Conservation (phyloP, 2,113 vertebrate species). For the Mungos mungo region DNA sequence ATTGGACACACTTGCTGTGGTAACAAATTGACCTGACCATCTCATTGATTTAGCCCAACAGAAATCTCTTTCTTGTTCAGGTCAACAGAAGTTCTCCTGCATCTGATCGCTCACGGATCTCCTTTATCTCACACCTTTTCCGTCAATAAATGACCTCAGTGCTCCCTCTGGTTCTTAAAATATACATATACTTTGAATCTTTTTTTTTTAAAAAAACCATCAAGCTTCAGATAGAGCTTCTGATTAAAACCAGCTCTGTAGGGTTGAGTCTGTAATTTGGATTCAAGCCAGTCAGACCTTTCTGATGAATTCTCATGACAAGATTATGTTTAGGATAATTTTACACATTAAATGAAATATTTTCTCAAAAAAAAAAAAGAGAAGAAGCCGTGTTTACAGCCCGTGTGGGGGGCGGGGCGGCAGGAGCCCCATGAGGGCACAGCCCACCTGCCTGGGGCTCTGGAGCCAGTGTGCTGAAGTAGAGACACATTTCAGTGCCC, state of each 20-base stretch:
- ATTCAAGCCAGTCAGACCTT: not conserved
- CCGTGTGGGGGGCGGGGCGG: not conserved
- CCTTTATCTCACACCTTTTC: not conserved
- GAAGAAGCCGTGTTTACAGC: not conserved
- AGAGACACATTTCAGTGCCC: slow-evolving; percentile 35
- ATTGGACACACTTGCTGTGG: not conserved
- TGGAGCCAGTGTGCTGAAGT: slow-evolving; percentile 67
- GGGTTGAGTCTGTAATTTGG: not conserved
- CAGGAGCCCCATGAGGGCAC: slow-evolving; percentile 51
- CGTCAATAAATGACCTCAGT: not conserved
- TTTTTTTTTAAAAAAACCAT: not conserved
- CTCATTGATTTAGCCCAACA: not conserved
- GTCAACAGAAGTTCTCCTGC: not conserved
- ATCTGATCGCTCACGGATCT: not conserved
- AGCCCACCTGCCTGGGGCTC: slow-evolving; percentile 39
- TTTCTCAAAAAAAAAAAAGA: no score
- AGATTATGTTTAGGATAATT: not conserved
- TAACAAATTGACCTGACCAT: not conserved
- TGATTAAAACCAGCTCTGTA: not conserved
- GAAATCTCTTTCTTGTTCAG: not conserved
- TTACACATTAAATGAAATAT: not conserved
- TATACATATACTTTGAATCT: not conserved
- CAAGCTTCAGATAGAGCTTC: not conserved
- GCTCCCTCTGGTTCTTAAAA: not conserved
- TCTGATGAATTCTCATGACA: not conserved